Percentiles rank a stretch among this genome's conserved stretches.
phyloP scores from a whole-genome alignment of 2,797 vertebrate genomes.

The Myotis findleyi region DNA sequence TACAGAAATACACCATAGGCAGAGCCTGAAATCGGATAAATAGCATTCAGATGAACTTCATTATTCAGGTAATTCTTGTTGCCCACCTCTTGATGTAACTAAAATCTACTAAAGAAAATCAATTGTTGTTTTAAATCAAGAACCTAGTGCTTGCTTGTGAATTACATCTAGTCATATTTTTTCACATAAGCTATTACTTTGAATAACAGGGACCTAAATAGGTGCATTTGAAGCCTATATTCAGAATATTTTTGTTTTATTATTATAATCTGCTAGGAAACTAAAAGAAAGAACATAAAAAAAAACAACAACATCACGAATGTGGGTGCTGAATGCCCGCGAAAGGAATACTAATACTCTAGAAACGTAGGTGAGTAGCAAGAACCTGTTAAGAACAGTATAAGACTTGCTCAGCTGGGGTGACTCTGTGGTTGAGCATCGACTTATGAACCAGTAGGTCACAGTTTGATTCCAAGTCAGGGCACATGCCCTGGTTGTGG shows the following conservation, averaged over 20 bases:
- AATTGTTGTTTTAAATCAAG: constrained; percentile 41
- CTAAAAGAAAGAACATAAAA: not conserved
- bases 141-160: not conserved
- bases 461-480: too few relatives aligned
- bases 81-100: not conserved
- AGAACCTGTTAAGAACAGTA: not conserved
- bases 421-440: too few relatives aligned
- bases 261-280: not conserved
- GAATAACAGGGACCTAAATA: not conserved
- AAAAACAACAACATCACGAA: not conserved
- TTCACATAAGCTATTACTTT: not conserved
- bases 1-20: not conserved
- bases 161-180: not conserved
- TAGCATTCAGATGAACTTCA: constrained; percentile 14
- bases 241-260: constrained; percentile 12
- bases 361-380: not conserved
- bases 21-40: not conserved
- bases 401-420: fast-evolving
- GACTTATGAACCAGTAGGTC: too few relatives aligned
- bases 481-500: too few relatives aligned
- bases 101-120: not conserved
- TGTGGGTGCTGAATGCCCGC: not conserved
- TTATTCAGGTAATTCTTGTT: constrained; percentile 58
- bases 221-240: not conserved
- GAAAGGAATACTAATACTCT: not conserved